Evolutionary conservation across 2,888 invertebrate genomes (phyloP), one percentile per base, ranked within the genome.

Genomic region (Drosophila yooni): DNA sequence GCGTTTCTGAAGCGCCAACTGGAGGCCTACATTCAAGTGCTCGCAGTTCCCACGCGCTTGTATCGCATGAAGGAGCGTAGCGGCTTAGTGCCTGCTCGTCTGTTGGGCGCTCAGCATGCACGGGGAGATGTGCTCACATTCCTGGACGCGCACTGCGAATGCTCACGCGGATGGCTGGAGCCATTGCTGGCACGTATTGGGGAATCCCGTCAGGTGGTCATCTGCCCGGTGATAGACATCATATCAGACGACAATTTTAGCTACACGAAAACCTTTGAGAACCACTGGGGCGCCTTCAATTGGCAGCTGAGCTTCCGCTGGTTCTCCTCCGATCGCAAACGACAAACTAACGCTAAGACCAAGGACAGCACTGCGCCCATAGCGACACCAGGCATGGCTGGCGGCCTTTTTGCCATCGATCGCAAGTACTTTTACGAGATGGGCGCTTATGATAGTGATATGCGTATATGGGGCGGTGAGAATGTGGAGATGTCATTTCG

Each of bases 231-330:
- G 0, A 98, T 98, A 71, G 98, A 98, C 91, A 98, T 99, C 25
- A 97, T 99, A 53, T 98, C 98, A 73, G 98, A 99, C 91, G 97
- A 99, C 84, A 98, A 98, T 3, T 97, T 99, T 88, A 98, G 98
- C 40, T 99, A 99, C 92, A 96, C 96, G 3, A 97, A 98, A 88
- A 97, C 97, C 71, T 92, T 92, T 61, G 99, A 99, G 92, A 95
- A 99, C 56, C 99, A 99, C 89, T 98, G 98, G 97, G 99, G 99
- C 5, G 99, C 98, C 0, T 99, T 99, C 92, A 99, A 99, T 93
- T 99, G 99, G 99, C 97, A 98, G 82, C 94, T 99, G 21, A 99
- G 99, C 92, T 99, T 97, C 89, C 93, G 93, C 68, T 93, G 90
- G 92, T 92, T 92, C 70, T 82, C 92, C 25, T 79, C 84, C 11